Base-by-base conservation (phyloP, 2,113 vertebrate genomes). In the Esox niger region DNA sequence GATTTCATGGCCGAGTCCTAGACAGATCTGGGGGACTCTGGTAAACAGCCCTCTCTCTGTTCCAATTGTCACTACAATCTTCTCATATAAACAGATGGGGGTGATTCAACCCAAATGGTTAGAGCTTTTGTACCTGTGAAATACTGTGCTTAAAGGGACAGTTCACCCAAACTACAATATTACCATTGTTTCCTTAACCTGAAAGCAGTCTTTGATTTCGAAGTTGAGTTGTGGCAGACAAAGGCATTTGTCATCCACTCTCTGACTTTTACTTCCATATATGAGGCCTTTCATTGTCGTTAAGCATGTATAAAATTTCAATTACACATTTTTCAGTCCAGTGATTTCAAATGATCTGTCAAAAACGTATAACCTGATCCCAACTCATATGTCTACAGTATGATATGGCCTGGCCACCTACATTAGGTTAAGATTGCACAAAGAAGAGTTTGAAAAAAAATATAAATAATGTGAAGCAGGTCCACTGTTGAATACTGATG, bases 61-160 rank as follows among this genome's bases (percentile, higher is more conserved):
- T 30, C 13, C 27, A 59, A 31, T 27, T 59, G 29, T 58, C 56
- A 27, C 56, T 30, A 59, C 13, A 59, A 59, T 27, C 57, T 27
- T 57, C 57, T 31, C 27, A 29, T 30, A 20, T n/a, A 52, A 52
- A 58, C 25, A 58, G 56, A 58, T 58, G 15, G 56, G 56, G 27
- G 25, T 26, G 10, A 58, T 52, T 21, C 26, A 29, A 17, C 27
- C 25, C 56, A 31, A 27, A 27, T 8, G 29, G 29, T 20, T 58
- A 30, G 5, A 15, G 26, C 27, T 31, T 59, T 20, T 30, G 56
- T 29, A 57, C 55, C 25, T 9, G 13, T 52, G 17, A 52, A 52
- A 52, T 52, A 52, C n/a, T 23, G 3, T 43, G n/a, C n/a, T 52
- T 52, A 21, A 2, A n/a, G n/a, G n/a, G n/a, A n/a, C n/a, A n/a